Conservation (phyloP, 2,797 vertebrate species). For the Champsocephalus gunnari region DNA sequence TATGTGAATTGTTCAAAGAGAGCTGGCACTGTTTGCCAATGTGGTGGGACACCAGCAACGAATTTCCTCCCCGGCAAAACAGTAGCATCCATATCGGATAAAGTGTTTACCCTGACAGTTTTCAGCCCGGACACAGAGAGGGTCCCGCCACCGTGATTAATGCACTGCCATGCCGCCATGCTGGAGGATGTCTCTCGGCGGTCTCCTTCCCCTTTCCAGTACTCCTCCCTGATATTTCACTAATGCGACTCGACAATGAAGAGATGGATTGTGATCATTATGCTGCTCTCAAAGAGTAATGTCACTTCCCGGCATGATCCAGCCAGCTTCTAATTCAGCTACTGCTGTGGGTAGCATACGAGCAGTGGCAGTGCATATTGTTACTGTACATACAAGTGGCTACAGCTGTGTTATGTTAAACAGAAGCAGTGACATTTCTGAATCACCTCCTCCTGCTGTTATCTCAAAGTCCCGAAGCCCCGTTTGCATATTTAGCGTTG, state of each 20-base stretch:
- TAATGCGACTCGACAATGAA: constrained; percentile 82
- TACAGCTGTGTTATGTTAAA: constrained; percentile 47
- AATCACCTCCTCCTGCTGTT: constrained; percentile 41
- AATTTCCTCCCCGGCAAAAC: constrained; percentile 39
- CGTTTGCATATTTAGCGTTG: constrained; percentile 42
- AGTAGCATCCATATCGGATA: constrained; percentile 60
- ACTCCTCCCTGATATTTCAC: constrained; percentile 78
- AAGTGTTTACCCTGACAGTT: constrained; percentile 74
- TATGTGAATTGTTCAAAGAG: constrained; percentile 45
- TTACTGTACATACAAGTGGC: constrained; percentile 54
- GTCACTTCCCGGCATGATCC: constrained; percentile 75
- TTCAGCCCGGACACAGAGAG: constrained; percentile 68
- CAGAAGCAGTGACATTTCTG: constrained; percentile 51
- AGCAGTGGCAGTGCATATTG: constrained; percentile 46
- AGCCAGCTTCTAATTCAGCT: constrained; percentile 70
- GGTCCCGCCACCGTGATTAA: constrained; percentile 76
- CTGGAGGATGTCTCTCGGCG: constrained; percentile 77
- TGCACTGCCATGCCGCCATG: constrained; percentile 76
- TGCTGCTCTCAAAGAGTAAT: constrained; percentile 81
- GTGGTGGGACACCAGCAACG: constrained; percentile 46
- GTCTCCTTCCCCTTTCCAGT: constrained; percentile 73
- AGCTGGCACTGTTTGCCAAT: constrained; percentile 29
- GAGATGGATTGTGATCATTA: constrained; percentile 85
- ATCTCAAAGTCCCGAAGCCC: constrained; percentile 40
- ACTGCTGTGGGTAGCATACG: constrained; percentile 57